Percentiles rank a stretch among this genome's conserved stretches.
These are phyloP conservation scores for Fulica atra DNA, from an alignment of 2,113 vertebrate species.

Conservation along the genomic window DNA sequence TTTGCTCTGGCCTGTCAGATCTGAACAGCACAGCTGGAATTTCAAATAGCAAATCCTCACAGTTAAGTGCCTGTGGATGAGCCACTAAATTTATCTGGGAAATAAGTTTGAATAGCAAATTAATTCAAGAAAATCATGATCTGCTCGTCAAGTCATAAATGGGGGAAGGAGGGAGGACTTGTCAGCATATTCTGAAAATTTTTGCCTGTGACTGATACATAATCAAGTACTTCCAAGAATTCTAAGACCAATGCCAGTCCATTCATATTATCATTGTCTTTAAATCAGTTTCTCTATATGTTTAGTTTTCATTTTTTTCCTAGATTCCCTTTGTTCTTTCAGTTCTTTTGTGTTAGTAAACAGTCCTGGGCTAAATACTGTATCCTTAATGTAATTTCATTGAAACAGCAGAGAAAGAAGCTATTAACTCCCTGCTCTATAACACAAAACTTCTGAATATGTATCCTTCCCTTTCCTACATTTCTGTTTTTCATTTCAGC, in stretches of 20 bases:
- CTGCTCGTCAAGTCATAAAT: conserved; percentile 38
- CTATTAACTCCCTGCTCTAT: neutral
- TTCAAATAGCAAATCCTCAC: conserved; percentile 28
- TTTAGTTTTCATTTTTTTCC: neutral
- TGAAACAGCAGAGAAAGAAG: neutral
- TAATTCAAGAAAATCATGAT: conserved; percentile 48
- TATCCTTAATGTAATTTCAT: neutral
- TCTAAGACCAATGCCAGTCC: neutral
- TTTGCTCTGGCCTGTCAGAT: conserved; percentile 28
- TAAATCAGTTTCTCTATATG: neutral
- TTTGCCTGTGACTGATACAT: conserved; percentile 7
- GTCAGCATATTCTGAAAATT: conserved; percentile 21
- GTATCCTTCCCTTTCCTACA: neutral
- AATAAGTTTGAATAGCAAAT: conserved; percentile 52
- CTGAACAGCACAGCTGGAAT: conserved; percentile 54
- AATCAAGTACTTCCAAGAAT: neutral
- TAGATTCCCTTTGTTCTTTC: neutral
- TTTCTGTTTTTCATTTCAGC: neutral
- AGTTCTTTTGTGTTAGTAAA: neutral
- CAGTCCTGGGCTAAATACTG: neutral
- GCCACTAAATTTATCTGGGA: conserved; percentile 50
- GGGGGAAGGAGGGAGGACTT: neutral
- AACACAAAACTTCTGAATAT: neutral
- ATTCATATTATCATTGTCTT: neutral
- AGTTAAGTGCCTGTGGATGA: conserved; percentile 33